phyloP scores from a whole-genome alignment of 2,113 vertebrate species.

The Callocephalon fimbriatum region DNA sequence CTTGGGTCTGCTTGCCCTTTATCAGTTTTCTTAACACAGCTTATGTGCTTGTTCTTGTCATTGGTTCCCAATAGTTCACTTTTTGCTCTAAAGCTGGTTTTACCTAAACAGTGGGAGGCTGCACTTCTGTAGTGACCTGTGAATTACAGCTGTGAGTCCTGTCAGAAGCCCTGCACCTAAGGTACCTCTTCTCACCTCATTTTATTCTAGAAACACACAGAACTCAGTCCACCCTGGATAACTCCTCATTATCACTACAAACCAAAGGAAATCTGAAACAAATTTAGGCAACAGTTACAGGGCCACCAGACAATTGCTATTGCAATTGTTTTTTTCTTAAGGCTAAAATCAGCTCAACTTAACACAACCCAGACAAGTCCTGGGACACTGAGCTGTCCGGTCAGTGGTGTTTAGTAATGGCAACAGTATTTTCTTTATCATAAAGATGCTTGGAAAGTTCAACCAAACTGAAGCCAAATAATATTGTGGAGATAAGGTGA shows the following conservation, averaged over 20 bases:
- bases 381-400: not conserved
- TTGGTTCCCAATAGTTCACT: not conserved
- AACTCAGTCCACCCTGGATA: not conserved
- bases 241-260: not conserved
- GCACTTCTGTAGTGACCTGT: not conserved
- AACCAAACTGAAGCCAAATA: not conserved
- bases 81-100: not conserved
- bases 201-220: not conserved
- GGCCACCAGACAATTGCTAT: not conserved
- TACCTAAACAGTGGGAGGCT: not conserved
- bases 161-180: not conserved
- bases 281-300: not conserved
- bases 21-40: not conserved
- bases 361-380: not conserved
- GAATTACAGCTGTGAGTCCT: not conserved
- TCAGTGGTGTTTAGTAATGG: not conserved
- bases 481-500: not conserved
- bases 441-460: not conserved
- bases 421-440: not conserved
- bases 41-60: rapidly evolving
- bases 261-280: not conserved
- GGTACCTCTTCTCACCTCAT: not conserved
- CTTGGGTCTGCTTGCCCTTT: not conserved
- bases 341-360: not conserved
- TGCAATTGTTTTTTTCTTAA: not conserved